Conservation (phyloP, 2,113 vertebrate species). For the Triplophysa siluroides region DNA sequence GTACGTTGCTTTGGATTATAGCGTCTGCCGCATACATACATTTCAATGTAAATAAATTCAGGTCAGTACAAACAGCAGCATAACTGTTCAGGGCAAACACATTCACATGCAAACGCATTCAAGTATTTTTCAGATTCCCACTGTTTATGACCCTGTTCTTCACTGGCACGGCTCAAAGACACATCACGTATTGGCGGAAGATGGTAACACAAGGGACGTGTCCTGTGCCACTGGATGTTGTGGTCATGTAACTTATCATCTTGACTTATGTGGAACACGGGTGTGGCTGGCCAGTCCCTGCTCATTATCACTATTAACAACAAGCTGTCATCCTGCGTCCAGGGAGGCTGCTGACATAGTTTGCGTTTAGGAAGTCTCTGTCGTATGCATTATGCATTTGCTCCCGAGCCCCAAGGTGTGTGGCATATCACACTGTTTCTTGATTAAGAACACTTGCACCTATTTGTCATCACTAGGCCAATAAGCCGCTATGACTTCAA, state of each 20-base stretch:
- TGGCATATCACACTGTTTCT: conserved; percentile 42
- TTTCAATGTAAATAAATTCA: not conserved
- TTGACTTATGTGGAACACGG: conserved; percentile 32
- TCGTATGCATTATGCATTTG: conserved; percentile 40
- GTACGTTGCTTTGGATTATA: no score
- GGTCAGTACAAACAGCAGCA: not conserved
- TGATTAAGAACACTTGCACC: conserved; percentile 36
- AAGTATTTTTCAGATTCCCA: not conserved
- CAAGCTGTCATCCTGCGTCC: conserved; percentile 29
- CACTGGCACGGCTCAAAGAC: conserved; percentile 25
- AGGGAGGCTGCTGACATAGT: conserved; percentile 46
- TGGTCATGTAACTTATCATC: conserved; percentile 26
- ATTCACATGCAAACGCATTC: not conserved
- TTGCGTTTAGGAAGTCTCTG: conserved; percentile 36
- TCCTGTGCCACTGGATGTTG: not conserved
- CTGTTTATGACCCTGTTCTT: not conserved
- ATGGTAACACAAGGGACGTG: not conserved
- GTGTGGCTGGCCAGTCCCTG: conserved; percentile 26
- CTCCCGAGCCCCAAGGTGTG: conserved; percentile 34
- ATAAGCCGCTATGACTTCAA: conserved; percentile 1
- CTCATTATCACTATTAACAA: conserved; percentile 50
- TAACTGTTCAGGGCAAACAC: not conserved
- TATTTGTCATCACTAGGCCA: conserved; percentile 30
- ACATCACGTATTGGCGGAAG: conserved; percentile 7
- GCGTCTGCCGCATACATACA: no score